A percentile compares a stretch with the other conserved stretches of the same genome.
Evolutionary conservation across 2,113 vertebrate species (phyloP).

Genomic region (Centrocercus urophasianus): DNA sequence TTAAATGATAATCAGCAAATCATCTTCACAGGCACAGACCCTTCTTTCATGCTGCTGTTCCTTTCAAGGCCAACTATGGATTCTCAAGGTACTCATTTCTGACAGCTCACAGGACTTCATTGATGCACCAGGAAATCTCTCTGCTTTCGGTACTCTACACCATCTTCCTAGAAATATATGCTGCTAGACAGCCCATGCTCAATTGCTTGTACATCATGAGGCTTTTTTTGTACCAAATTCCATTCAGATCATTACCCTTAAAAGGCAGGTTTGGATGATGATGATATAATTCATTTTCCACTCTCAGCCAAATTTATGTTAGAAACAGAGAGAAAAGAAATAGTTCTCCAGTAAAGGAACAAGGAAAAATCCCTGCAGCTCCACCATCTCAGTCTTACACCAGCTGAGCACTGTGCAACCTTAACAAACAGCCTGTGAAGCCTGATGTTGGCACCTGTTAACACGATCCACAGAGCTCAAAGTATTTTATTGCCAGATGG

Average conservation of each 20-base stretch:
- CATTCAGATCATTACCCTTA: background rate
- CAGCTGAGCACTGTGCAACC: background rate
- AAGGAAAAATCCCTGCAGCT: background rate
- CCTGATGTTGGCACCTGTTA: slow-evolving; percentile 50
- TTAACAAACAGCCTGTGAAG: background rate
- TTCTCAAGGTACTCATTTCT: background rate
- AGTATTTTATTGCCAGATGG: slow-evolving; percentile 37
- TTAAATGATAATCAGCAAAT: slow-evolving; percentile 14
- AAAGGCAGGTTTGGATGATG: background rate
- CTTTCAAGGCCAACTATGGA: background rate
- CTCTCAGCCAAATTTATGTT: background rate
- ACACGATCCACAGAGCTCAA: slow-evolving; percentile 37
- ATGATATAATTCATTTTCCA: background rate
- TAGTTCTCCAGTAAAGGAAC: background rate
- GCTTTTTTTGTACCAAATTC: background rate
- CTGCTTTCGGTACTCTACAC: background rate
- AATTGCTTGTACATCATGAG: background rate
- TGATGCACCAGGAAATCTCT: background rate
- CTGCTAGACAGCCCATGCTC: background rate
- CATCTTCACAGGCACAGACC: background rate
- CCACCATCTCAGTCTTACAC: background rate
- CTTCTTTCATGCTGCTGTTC: background rate
- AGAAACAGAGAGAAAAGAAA: background rate
- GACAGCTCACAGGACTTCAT: background rate
- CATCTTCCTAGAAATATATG: background rate